Evolutionary conservation across 2,888 invertebrate species (phyloP).

Genomic region (Hemaris fuciformis): DNA sequence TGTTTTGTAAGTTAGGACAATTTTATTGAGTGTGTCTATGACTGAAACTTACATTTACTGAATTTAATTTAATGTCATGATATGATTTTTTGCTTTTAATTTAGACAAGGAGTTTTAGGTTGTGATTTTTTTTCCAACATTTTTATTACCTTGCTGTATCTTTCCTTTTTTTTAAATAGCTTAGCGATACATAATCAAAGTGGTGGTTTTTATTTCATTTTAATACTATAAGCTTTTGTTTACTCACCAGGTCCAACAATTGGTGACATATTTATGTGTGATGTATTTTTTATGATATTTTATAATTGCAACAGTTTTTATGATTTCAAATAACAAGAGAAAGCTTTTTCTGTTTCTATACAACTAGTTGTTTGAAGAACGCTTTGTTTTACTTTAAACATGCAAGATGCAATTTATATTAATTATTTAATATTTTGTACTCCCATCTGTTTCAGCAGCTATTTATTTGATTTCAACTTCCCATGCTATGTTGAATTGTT

Average conservation of each 20-base stretch:
- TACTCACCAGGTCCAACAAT: neutral
- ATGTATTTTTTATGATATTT: neutral
- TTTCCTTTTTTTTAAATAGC: conserved; percentile 52
- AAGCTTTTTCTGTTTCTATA: neutral
- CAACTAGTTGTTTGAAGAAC: conserved; percentile 26
- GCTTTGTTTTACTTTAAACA: conserved; percentile 44
- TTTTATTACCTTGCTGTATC: conserved; percentile 38
- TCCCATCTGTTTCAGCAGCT: conserved; percentile 11
- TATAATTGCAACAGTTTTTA: neutral
- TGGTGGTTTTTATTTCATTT: conserved; percentile 51
- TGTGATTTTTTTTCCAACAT: conserved; percentile 25
- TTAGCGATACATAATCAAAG: conserved; percentile 53
- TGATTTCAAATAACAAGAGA: neutral
- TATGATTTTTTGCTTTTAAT: conserved; percentile 10
- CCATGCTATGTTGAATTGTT: neutral
- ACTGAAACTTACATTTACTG: neutral
- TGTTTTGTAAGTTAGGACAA: neutral
- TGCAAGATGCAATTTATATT: neutral
- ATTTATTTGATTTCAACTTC: neutral
- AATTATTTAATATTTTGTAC: conserved; percentile 31
- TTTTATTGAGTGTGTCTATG: neutral
- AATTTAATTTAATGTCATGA: neutral
- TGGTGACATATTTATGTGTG: neutral
- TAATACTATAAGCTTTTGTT: neutral
- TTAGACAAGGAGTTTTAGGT: conserved; percentile 13